Conservation (phyloP, 1,140 invertebrate species). For the Octopus bimaculoides region DNA sequence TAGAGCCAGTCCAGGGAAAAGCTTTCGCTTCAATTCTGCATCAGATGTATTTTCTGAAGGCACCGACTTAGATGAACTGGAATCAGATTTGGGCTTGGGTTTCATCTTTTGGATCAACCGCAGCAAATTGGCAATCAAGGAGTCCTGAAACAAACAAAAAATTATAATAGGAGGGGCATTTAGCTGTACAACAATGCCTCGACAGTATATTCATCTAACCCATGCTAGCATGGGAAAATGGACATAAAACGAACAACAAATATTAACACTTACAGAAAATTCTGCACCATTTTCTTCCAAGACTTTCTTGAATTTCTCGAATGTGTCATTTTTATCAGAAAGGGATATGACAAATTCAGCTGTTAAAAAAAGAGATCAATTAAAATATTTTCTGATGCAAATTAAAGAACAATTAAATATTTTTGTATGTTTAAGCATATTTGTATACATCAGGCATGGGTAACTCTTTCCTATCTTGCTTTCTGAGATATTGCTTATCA, state of each 20-base stretch:
- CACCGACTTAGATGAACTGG: constrained; percentile 50
- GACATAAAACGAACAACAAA: no score
- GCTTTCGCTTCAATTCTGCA: constrained; percentile 63
- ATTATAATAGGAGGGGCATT: no score
- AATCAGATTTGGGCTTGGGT: constrained; percentile 59
- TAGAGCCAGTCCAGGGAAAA: constrained; percentile 87
- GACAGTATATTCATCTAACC: no score
- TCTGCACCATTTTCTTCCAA: constrained; percentile 90
- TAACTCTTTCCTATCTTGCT: no score
- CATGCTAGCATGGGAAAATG: no score
- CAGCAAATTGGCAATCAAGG: constrained; percentile 86
- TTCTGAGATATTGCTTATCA: no score
- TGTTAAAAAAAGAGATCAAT: constrained; percentile 59
- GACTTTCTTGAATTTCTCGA: constrained; percentile 84
- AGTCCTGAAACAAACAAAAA: constrained; percentile 67
- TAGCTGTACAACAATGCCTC: no score
- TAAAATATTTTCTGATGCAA: no score
- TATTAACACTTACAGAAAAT: constrained; percentile 45
- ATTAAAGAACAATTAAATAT: neutral
- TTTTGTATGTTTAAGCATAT: no score
- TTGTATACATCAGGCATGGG: no score
- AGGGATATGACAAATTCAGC: constrained; percentile 96
- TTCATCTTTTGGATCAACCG: constrained; percentile 94
- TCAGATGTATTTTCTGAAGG: constrained; percentile 32
- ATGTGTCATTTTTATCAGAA: constrained; percentile 81